phyloP scores from a whole-genome alignment of 2,888 invertebrate genomes.

The Crioceris asparagi region DNA sequence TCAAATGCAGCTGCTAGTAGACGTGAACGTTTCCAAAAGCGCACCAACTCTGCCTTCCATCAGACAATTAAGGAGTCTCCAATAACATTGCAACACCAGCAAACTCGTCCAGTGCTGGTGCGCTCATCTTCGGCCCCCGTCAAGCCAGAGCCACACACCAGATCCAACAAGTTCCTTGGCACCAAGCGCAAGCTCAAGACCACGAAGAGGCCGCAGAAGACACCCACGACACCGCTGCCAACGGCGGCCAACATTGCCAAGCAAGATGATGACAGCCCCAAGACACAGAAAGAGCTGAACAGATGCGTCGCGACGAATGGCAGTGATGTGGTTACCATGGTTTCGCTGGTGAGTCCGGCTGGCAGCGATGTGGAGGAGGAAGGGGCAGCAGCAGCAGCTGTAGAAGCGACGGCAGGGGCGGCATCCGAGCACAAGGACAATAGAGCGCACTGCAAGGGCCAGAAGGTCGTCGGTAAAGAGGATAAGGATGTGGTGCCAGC shows the following conservation, averaged over 20 bases:
- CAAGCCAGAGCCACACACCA: slow-evolving; percentile 23
- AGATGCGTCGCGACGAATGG: slow-evolving; percentile 25
- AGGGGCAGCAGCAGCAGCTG: too few species aligned
- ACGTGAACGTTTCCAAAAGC: slow-evolving; percentile 32
- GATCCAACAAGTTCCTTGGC: slow-evolving; percentile 28
- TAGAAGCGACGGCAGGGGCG: too few species aligned
- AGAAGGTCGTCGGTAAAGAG: slow-evolving; percentile 11
- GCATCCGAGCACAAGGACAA: slow-evolving; percentile 20
- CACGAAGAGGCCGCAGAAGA: slow-evolving; percentile 14
- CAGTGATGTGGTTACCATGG: slow-evolving; percentile 51
- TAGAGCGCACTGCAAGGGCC: slow-evolving; percentile 14
- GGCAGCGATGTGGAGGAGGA: slow-evolving; percentile 53
- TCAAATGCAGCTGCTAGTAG: slow-evolving; percentile 28
- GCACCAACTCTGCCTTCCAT: slow-evolving; percentile 34
- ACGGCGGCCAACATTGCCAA: slow-evolving; percentile 9
- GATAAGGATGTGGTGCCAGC: slow-evolving; percentile 11
- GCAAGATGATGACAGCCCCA: slow-evolving; percentile 18
- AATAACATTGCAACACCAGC: too few species aligned
- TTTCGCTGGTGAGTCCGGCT: slow-evolving; percentile 54
- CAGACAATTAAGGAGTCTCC: slow-evolving; percentile 22
- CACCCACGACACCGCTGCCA: slow-evolving; percentile 1
- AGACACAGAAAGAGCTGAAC: slow-evolving; percentile 21
- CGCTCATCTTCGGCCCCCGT: slow-evolving; percentile 32
- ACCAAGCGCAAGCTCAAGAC: slow-evolving; percentile 30
- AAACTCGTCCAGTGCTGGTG: slow-evolving; percentile 28